Evolutionary conservation across 2,113 vertebrate species (phyloP).

Genomic region (Petroica traversi): DNA sequence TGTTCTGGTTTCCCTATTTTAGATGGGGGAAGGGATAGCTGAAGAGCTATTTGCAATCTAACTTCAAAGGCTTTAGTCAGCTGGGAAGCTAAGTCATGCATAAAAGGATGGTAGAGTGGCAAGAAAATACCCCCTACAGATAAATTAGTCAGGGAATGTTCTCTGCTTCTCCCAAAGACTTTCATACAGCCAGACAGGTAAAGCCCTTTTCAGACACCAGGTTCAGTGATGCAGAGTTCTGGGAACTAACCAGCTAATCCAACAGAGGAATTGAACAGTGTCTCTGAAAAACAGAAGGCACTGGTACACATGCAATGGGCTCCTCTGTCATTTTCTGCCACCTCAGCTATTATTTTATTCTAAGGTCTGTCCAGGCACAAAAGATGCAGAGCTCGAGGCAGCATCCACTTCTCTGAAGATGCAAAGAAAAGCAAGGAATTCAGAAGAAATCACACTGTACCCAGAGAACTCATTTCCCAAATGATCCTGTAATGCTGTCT

Average conservation of each 20-base stretch:
- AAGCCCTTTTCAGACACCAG: slow-evolving; percentile 13
- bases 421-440: not conserved
- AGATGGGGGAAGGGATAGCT: not conserved
- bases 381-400: not conserved
- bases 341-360: not conserved
- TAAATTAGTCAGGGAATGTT: slow-evolving; percentile 58
- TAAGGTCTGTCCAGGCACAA: not conserved
- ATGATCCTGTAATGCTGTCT: not conserved
- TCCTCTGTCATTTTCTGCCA: not conserved
- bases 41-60: slow-evolving; percentile 45
- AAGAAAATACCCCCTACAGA: slow-evolving; percentile 63
- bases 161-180: slow-evolving; percentile 27
- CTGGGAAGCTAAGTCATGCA: slow-evolving; percentile 65
- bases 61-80: slow-evolving; percentile 56
- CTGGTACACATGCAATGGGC: not conserved
- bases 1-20: slow-evolving; percentile 27
- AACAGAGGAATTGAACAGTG: not conserved
- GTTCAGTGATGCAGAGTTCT: slow-evolving; percentile 23
- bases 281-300: not conserved
- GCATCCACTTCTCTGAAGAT: not conserved
- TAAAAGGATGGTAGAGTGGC: slow-evolving; percentile 59
- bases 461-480: not conserved
- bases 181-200: slow-evolving; percentile 47
- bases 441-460: not conserved
- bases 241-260: slow-evolving; percentile 15